These are phyloP conservation scores for Muschampia plurimacula DNA, from an alignment of 2,888 invertebrate genomes.

Conservation along the genomic window DNA sequence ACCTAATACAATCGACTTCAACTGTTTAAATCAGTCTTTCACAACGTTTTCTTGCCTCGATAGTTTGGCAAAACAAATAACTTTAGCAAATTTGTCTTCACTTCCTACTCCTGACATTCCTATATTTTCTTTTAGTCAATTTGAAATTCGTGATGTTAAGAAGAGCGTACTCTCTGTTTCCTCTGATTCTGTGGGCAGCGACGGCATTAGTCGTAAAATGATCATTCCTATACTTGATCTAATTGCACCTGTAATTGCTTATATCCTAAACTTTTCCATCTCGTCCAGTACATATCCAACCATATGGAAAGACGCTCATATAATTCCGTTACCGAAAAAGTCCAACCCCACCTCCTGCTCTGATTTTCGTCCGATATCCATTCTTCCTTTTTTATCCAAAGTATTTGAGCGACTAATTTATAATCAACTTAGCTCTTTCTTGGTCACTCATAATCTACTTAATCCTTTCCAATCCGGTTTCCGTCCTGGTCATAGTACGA, in stretches of 20 bases:
- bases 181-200: not conserved
- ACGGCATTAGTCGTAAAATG: conserved; percentile 15
- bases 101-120: too few species aligned
- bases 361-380: conserved; percentile 31
- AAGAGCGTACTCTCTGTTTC: too few species aligned
- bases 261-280: conserved; percentile 1
- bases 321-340: conserved; percentile 31
- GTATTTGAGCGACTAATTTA: conserved; percentile 6
- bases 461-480: not conserved
- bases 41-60: too few species aligned
- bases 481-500: too few species aligned
- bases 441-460: not conserved
- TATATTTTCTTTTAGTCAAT: too few species aligned
- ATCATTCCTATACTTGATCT: conserved; percentile 11
- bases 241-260: not conserved
- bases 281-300: not conserved
- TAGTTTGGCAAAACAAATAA: too few species aligned
- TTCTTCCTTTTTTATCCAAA: not conserved
- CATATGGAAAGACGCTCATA: conserved; percentile 18
- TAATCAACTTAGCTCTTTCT: not conserved
- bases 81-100: too few species aligned
- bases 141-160: too few species aligned
- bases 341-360: conserved; percentile 9
- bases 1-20: too few species aligned
- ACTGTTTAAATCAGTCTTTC: too few species aligned